phyloP scores from a whole-genome alignment of 2,113 vertebrate genomes.

The Coptodon rendalli region DNA sequence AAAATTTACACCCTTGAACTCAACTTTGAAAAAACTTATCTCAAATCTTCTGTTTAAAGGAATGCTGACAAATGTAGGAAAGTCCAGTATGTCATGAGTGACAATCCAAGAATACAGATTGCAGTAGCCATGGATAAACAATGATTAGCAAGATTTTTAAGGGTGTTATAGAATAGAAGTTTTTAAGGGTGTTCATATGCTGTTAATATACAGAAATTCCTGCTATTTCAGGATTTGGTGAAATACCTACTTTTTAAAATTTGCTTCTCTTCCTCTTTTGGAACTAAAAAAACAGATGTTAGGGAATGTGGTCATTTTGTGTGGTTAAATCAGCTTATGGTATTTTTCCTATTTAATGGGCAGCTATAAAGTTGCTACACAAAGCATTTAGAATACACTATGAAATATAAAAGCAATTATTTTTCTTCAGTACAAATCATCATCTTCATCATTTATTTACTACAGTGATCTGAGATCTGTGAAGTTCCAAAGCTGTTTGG shows the following conservation, averaged over 20 bases:
- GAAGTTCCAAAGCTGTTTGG: not conserved
- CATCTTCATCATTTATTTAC: not conserved
- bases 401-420: not conserved
- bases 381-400: not conserved
- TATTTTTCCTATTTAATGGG: not conserved
- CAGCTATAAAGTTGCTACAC: not conserved
- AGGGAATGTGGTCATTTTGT: not conserved
- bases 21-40: not conserved
- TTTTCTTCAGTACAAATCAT: not conserved
- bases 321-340: not conserved
- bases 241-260: not conserved
- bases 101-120: not conserved
- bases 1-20: not conserved
- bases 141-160: not conserved
- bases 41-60: not conserved
- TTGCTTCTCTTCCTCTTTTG: not conserved
- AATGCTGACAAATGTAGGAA: not conserved
- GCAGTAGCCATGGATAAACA: not conserved
- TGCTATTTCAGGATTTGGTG: not conserved
- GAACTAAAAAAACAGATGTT: not conserved
- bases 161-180: not conserved
- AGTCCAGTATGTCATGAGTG: not conserved
- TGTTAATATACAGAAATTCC: not conserved
- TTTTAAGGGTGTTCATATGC: not conserved
- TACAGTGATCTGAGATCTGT: not conserved